These are phyloP conservation scores for Cyrtorhinus lividipennis DNA, from an alignment of 1,140 invertebrate genomes.

Conservation along the genomic window DNA sequence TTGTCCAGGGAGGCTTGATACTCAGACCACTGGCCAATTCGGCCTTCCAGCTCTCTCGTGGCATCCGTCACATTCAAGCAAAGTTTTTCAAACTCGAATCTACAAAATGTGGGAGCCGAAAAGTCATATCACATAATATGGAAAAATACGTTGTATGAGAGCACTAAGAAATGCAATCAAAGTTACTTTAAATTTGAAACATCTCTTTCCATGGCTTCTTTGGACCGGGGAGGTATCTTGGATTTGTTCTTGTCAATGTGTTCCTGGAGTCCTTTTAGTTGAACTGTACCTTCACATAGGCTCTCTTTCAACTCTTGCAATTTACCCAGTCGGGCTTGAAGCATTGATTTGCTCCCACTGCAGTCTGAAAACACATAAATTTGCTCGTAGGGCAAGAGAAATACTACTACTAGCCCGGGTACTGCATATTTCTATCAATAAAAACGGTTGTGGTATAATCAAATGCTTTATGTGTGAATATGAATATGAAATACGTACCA, in stretches of 20 bases:
- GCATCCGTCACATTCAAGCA: conserved; percentile 57
- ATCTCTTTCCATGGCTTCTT: conserved; percentile 67
- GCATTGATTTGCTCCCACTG: conserved; percentile 58
- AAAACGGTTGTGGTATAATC: too few relatives aligned
- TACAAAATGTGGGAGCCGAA: too few relatives aligned
- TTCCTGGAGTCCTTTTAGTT: conserved; percentile 50
- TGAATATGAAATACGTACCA: too few relatives aligned
- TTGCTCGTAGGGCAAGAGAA: too few relatives aligned
- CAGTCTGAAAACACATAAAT: conserved; percentile 51
- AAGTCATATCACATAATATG: conserved; percentile 2
- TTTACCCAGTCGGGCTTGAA: conserved; percentile 56
- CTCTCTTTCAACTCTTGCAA: conserved; percentile 61
- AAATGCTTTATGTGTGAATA: too few relatives aligned
- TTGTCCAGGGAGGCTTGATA: conserved; percentile 77
- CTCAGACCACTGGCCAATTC: conserved; percentile 76
- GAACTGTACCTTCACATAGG: conserved; percentile 54
- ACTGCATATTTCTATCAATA: too few relatives aligned
- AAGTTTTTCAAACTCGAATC: conserved; percentile 69
- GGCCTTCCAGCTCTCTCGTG: conserved; percentile 61
- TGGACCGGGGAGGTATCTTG: conserved; percentile 53
- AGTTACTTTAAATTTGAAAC: conserved; percentile 51
- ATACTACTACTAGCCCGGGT: too few relatives aligned
- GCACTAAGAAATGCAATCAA: conserved; percentile 4
- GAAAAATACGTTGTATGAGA: not conserved
- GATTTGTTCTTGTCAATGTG: conserved; percentile 47